Percentiles rank a stretch among this genome's conserved stretches.
Evolutionary conservation across 2,797 vertebrate genomes (phyloP).

Genomic region (Coregonus ussuriensis): DNA sequence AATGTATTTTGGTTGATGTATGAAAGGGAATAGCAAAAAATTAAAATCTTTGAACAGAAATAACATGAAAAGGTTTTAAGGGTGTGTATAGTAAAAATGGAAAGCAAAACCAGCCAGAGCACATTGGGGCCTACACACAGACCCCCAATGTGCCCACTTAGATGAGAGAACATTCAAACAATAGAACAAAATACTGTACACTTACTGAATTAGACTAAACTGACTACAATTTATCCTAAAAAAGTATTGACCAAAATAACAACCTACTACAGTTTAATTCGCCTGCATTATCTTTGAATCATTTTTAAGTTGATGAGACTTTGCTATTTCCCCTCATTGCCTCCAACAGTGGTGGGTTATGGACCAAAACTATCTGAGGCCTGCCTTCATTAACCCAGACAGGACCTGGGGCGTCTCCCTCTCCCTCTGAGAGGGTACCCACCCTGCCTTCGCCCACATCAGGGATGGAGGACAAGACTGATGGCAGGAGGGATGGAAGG

Average conservation of each 20-base stretch:
- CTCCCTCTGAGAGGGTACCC: constrained; percentile 52
- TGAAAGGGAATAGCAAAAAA: neutral
- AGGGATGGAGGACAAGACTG: constrained; percentile 28
- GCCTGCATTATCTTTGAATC: too few relatives aligned
- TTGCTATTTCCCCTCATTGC: neutral
- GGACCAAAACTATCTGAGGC: constrained; percentile 52
- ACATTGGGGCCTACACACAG: neutral
- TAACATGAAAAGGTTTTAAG: neutral
- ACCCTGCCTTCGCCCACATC: constrained; percentile 57
- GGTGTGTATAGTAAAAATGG: neutral
- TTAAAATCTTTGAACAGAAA: neutral
- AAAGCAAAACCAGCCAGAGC: neutral
- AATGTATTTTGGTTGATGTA: neutral
- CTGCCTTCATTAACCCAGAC: constrained; percentile 69
- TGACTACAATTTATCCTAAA: neutral
- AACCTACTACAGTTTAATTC: neutral
- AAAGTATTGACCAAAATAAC: neutral
- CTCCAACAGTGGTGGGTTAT: constrained; percentile 24
- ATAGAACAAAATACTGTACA: neutral
- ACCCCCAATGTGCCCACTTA: neutral
- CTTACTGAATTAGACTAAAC: neutral
- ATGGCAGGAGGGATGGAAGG: constrained; percentile 36
- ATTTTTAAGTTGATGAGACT: neutral
- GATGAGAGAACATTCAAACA: neutral
- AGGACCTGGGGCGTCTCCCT: constrained; percentile 69